phyloP scores from a whole-genome alignment of 2,113 vertebrate genomes.

The Henicopernis longicauda region DNA sequence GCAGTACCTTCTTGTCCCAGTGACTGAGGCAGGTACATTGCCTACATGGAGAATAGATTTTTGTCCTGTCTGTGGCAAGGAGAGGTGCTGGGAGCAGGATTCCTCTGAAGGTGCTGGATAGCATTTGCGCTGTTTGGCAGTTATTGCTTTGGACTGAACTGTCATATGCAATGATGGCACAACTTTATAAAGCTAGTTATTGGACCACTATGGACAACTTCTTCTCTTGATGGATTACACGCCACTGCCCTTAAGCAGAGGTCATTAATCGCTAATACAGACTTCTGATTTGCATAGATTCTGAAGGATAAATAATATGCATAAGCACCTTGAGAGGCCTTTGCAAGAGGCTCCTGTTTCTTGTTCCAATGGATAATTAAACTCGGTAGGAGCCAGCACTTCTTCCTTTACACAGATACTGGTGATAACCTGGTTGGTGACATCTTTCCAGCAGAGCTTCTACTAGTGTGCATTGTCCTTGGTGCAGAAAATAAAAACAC shows the following conservation, averaged over 20 bases:
- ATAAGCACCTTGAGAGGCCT: background rate
- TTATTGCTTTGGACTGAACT: background rate
- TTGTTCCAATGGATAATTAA: background rate
- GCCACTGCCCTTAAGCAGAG: background rate
- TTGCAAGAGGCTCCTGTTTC: background rate
- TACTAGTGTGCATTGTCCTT: background rate
- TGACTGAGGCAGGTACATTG: background rate
- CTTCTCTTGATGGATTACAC: background rate
- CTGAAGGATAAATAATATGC: background rate
- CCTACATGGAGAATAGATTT: background rate
- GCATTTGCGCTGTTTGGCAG: background rate
- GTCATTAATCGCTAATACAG: background rate
- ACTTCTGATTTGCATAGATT: background rate
- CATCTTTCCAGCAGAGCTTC: background rate
- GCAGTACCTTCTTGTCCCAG: background rate
- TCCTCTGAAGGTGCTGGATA: background rate
- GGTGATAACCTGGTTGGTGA: background rate
- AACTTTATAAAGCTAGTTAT: background rate
- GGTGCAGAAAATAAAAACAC: background rate
- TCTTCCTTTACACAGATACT: background rate
- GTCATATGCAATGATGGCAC: fast-evolving
- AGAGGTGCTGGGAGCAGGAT: background rate
- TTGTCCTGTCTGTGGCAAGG: background rate
- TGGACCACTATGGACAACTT: fast-evolving
- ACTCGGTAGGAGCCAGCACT: background rate